Evolutionary conservation across 2,888 invertebrate species (phyloP), one percentile per base, ranked within the genome.

Genomic region (Clepsis dumicolana): DNA sequence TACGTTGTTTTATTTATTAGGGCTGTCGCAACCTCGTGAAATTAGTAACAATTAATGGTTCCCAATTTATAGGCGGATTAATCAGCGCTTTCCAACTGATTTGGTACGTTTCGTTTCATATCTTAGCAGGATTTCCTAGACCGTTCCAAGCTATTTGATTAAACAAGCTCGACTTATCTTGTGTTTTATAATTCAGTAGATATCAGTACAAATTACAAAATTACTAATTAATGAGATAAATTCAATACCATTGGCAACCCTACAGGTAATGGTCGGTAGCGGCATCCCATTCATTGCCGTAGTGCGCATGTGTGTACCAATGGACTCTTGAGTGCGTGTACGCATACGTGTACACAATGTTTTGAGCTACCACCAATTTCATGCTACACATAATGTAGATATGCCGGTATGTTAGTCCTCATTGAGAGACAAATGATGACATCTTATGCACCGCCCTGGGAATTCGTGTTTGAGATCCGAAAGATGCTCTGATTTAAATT

Each of bases 1-100:
- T 82, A 88, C 86, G 81, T 87, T 83, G 86, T 81, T 88, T 88
- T 87, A 86, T 88, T 81, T 82, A 87, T 85, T 90, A 90, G 91
- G 90, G 77, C 90, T 89, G 71, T 71, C 73, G 68, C 73, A 68
- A 75, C 65, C 67, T 44, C 57, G 64, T 50, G n/a, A 73, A 73
- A 53, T 59, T 61, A 16, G 67, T 73, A 71, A 73, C 73, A 71
- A 72, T 73, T 70, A 72, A 72, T 78, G 75, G 78, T 78, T 77
- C 73, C 76, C 77, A 68, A 61, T 73, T 74, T 74, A 79, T 76
- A 76, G 74, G 70, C 70, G 75, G 73, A 75, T 77, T 75, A 78
- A 75, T 64, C 62, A 48, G 21, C n/a, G 50, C 21, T 65, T 66
- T 66, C 21, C 8, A 54, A 61, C 50, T 50, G 8, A 66, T 66